Evolutionary conservation across 2,888 invertebrate species (phyloP).

Genomic region (Apoda limacodes): DNA sequence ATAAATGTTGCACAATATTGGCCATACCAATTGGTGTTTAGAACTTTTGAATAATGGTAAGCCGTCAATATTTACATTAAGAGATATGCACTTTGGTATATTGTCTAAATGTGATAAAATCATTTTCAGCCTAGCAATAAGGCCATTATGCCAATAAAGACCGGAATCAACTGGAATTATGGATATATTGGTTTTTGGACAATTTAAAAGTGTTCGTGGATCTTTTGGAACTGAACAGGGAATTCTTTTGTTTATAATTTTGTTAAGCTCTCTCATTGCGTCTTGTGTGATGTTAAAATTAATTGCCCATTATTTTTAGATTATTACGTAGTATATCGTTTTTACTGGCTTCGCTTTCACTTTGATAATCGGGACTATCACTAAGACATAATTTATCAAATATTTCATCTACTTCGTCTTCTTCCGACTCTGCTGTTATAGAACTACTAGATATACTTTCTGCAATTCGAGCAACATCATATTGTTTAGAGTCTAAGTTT

Average conservation of each 20-base stretch:
- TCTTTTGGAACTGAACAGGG: constrained; percentile 2
- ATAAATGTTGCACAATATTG: constrained; percentile 8
- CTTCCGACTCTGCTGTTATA: no score
- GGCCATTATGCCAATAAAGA: no score
- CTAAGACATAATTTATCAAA: no score
- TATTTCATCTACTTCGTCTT: no score
- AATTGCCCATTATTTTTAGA: not conserved
- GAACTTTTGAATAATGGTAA: constrained; percentile 11
- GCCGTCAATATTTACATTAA: constrained; percentile 12
- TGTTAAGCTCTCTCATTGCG: constrained; percentile 1
- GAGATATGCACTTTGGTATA: no score
- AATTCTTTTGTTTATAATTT: constrained; percentile 3
- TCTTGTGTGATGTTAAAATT: not conserved
- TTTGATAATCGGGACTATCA: no score
- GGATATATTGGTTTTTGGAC: constrained; percentile 2
- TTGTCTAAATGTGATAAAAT: no score
- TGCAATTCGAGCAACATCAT: no score
- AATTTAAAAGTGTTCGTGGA: constrained; percentile 2
- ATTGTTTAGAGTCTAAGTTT: no score
- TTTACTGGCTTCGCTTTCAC: not conserved
- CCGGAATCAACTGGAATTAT: constrained; percentile 1
- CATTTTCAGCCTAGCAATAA: no score
- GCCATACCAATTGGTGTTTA: constrained; percentile 9
- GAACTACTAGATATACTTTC: no score
- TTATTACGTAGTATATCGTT: not conserved